phyloP scores from a whole-genome alignment of 35 echinoderm and acorn worm genomes.

The Eucidaris tribuloides region DNA sequence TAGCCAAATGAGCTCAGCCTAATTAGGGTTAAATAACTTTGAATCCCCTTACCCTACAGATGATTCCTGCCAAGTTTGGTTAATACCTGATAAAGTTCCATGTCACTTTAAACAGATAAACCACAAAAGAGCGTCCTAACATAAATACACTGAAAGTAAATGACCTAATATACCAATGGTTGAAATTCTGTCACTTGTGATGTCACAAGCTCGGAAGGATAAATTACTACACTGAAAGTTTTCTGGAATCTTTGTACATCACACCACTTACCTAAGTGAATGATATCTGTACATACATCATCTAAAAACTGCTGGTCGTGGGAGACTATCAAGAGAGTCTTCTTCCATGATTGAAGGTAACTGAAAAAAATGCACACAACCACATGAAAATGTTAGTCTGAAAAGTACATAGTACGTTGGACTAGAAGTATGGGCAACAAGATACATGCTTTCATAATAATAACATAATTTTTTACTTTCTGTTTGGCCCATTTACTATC shows the following conservation, averaged over 20 bases:
- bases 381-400: not conserved
- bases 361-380: constrained; percentile 43
- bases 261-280: constrained; percentile 84
- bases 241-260: not conserved
- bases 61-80: too few relatives aligned
- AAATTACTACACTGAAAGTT: not conserved
- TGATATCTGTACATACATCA: constrained; percentile 96
- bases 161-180: not conserved
- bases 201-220: not conserved
- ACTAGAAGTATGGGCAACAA: too few relatives aligned
- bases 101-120: too few relatives aligned
- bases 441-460: too few relatives aligned
- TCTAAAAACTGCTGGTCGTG: constrained; percentile 99
- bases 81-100: too few relatives aligned
- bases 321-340: constrained; percentile 90
- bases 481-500: too few relatives aligned
- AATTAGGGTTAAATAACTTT: too few relatives aligned
- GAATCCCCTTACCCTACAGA: too few relatives aligned
- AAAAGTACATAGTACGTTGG: not conserved
- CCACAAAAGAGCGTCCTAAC: too few relatives aligned
- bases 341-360: constrained; percentile 98
- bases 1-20: too few relatives aligned
- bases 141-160: too few relatives aligned
- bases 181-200: not conserved
- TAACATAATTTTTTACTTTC: too few relatives aligned